These are phyloP conservation scores for Julus scandinavius DNA, from an alignment of 2,888 invertebrate genomes.

Conservation along the genomic window DNA sequence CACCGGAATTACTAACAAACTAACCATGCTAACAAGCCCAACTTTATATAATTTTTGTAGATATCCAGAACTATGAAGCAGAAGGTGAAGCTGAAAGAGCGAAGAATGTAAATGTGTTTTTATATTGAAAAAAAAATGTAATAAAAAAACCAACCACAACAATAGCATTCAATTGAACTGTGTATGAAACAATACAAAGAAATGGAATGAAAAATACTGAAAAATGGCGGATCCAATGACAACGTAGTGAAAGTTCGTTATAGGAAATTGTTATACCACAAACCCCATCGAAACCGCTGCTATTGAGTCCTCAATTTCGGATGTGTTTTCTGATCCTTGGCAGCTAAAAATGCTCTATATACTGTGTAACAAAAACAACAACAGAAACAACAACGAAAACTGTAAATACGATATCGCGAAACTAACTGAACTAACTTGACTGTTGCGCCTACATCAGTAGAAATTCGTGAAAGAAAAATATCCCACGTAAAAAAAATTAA, in stretches of 20 bases:
- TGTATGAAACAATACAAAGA: constrained; percentile 12
- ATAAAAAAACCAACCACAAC: neutral
- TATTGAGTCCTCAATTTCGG: constrained; percentile 11
- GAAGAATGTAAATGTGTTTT: constrained; percentile 54
- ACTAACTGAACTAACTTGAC: constrained; percentile 1
- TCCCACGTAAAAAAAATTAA: neutral
- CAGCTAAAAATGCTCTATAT: constrained; percentile 42
- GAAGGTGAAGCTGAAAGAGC: constrained; percentile 49
- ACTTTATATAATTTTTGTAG: constrained; percentile 53
- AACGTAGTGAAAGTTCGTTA: neutral
- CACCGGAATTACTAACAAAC: neutral
- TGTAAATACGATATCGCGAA: neutral
- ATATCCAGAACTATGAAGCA: constrained; percentile 52
- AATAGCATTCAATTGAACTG: neutral
- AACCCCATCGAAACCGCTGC: neutral
- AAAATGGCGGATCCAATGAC: constrained; percentile 39
- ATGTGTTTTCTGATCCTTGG: constrained; percentile 37
- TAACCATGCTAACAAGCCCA: constrained; percentile 42
- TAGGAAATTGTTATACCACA: neutral
- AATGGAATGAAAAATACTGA: neutral
- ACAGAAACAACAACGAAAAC: neutral
- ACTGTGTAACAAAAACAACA: neutral
- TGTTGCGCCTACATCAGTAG: neutral
- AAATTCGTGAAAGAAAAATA: neutral
- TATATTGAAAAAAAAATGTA: neutral